Base-by-base conservation (phyloP, 2,797 vertebrate genomes). In the Girardinus metallicus region DNA sequence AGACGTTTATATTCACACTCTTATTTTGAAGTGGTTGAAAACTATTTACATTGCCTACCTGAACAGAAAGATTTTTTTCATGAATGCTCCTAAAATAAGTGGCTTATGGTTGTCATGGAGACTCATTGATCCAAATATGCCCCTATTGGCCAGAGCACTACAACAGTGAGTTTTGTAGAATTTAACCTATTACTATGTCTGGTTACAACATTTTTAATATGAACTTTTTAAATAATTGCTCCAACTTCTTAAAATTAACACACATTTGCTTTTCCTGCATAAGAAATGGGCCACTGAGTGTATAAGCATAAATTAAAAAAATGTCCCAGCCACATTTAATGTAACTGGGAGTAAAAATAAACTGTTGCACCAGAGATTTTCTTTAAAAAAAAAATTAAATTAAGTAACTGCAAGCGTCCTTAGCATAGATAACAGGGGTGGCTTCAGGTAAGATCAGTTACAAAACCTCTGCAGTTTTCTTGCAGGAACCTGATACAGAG, bases 401-500 rank as follows among this genome's bases (percentile, higher is more conserved):
- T 51, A n/a, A 55, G 1, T 9, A 16, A 64, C 31, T 10, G 13
- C 5, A 0, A 60, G n/a, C 29, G 2, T 60, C 57, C 13, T 62
- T 11, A 34, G 6, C 16, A 7, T 16, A 16, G 13, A 34, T 16
- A 34, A 62, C 29, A 62, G 79, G 88, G 84, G 84, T 53, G 79
- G 81, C n/a, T 34, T 82, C 78, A 9, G 74, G 60, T 49, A 13
- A 87, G 89, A 87, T 88, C 89, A n/a, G 76, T 87, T 89, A 88
- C 53, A 86, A 80, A 86, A 80, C 80, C 83, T 84, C 82, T 78
- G 76, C 21, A 77, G 79, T 86, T 68, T 90, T 92, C 83, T 73
- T 86, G 82, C 53, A 79, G 88, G 78, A 91, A 93, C 44, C 23
- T 23, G 87, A 93, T 71, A 76, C 85, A 36, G 80, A 66, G 81